Evolutionary conservation across 2,888 invertebrate species (phyloP), one percentile per base, ranked within the genome.

Genomic region (Acleris cristana): DNA sequence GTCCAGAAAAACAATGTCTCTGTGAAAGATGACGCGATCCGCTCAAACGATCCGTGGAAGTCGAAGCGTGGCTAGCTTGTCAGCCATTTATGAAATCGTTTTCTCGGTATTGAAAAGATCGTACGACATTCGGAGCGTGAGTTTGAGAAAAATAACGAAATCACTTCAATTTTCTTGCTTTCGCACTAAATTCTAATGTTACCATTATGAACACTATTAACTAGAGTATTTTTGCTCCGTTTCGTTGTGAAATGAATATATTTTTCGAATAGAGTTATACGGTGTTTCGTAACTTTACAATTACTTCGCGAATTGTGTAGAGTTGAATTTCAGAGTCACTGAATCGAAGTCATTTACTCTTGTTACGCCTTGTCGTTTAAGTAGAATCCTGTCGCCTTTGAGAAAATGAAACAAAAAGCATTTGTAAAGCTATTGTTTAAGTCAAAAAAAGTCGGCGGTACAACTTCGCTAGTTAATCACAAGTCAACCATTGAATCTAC

Each of bases 21-120:
- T 30, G 56, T 52, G 52, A 26, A 48, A 49, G 62, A 48, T 69
- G 70, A 60, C 52, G 62, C 56, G 16, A 64, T 57, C 63, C 52
- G 57, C 49, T 18, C 49, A 61, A 66, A 57, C 51, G 61, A 65
- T 49, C 62, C 67, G 60, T 70, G 62, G 69, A 67, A 71, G 68
- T 68, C 65, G 64, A 71, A 71, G 60, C 56, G 53, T 49, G 55
- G 59, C 58, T 26, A 48, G 58, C 62, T 53, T 65, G 58, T 58
- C 55, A 45, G 64, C 58, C 53, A 58, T 53, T 57, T 53, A 54
- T 34, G 62, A 58, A 67, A 58, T 54, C 48, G 63, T 48, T 67
- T 67, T 61, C 66, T 61, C 56, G 19, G 16, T 40, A 48, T 53
- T 45, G 30, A 44, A 58, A 66, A 61, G 65, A 56, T 61, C 56